Evolutionary conservation across 2,888 invertebrate species (phyloP).

Genomic region (Noctua janthe): DNA sequence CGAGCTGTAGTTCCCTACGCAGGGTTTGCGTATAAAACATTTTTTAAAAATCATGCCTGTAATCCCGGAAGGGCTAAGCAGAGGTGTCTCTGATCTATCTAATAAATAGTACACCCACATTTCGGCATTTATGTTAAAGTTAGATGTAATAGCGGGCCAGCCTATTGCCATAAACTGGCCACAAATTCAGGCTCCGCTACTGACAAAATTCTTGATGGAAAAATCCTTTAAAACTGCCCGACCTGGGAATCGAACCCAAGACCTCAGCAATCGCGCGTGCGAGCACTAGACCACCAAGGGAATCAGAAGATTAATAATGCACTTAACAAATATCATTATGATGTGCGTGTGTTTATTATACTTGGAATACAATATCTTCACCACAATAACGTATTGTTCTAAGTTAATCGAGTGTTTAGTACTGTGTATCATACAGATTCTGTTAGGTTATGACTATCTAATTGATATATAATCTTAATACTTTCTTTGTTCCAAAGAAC

Average conservation of each 20-base stretch:
- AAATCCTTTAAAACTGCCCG: too few species aligned
- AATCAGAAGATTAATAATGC: neutral
- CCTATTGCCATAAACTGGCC: neutral
- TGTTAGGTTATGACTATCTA: neutral
- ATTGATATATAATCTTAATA: slow-evolving; percentile 49
- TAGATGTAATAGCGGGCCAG: neutral
- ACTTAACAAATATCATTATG: too few species aligned
- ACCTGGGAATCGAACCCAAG: neutral
- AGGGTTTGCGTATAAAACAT: too few species aligned
- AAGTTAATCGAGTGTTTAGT: slow-evolving; percentile 45
- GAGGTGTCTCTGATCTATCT: neutral
- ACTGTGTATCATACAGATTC: slow-evolving; percentile 16
- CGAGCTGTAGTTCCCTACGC: too few species aligned
- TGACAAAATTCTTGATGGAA: neutral
- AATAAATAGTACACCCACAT: neutral
- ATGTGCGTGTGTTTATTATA: neutral
- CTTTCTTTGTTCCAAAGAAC: slow-evolving; percentile 54
- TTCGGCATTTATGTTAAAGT: neutral
- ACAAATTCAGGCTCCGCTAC: neutral
- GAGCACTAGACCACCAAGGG: neutral
- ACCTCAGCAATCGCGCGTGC: neutral
- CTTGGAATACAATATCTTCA: slow-evolving; percentile 5
- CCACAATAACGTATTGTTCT: slow-evolving; percentile 50
- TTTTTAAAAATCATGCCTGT: too few species aligned
- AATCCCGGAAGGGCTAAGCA: neutral